Percentiles rank a stretch among this genome's conserved stretches.
phyloP scores from a whole-genome alignment of 2,113 vertebrate species.

The Cepphus grylle region DNA sequence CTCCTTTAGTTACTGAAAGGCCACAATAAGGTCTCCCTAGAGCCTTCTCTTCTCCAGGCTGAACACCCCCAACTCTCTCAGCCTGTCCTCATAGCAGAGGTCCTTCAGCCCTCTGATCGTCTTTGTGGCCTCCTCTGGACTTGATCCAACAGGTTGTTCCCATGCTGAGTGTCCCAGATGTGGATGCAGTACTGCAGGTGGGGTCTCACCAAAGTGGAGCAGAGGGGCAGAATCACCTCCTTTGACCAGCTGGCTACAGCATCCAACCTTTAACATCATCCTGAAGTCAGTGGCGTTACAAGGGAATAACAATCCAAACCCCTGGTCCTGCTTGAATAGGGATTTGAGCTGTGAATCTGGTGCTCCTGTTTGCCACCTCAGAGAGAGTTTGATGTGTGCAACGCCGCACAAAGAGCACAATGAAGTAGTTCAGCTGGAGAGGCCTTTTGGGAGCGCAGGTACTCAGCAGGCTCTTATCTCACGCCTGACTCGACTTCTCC shows the following conservation, averaged over 20 bases:
- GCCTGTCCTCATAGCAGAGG: background rate
- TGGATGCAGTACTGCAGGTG: background rate
- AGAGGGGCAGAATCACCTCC: background rate
- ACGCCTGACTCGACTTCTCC: background rate
- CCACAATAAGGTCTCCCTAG: background rate
- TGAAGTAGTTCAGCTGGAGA: background rate
- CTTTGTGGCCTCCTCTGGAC: background rate
- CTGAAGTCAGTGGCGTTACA: background rate
- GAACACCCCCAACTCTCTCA: background rate
- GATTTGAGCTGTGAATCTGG: background rate
- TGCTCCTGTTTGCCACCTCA: background rate
- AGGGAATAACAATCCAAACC: background rate
- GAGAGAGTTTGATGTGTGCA: rapidly evolving
- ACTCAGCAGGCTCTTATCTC: constrained; percentile 10
- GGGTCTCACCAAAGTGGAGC: background rate
- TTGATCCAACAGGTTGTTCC: background rate
- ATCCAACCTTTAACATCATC: background rate
- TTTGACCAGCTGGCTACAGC: background rate
- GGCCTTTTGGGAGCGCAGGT: background rate
- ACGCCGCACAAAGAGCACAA: background rate
- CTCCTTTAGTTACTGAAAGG: background rate
- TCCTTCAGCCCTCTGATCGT: background rate
- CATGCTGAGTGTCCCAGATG: background rate
- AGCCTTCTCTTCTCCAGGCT: background rate
- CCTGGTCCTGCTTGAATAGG: background rate